Base-by-base conservation (phyloP, 2,797 vertebrate species). In the Hoplostethus mediterraneus region DNA sequence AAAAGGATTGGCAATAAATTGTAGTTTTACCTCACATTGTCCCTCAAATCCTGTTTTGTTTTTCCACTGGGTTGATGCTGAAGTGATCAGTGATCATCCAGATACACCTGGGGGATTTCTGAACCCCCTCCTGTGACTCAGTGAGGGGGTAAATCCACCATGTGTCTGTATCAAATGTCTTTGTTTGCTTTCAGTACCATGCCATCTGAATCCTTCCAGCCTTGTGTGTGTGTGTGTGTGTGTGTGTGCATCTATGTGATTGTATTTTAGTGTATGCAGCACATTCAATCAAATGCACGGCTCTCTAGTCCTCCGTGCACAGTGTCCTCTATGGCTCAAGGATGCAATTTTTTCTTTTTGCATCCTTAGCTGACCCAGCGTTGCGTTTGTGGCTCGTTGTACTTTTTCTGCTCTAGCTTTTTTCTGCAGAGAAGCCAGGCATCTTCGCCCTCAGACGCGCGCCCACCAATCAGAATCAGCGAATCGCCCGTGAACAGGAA, bases 401-500 rank as follows among this genome's bases (percentile, higher is more conserved):
- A 65, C 53, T 48, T 30, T 51, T 48, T 30, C 4, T 28, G 33
- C 36, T 40, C 16, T 25, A 7, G 8, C 5, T 30, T 21, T 21
- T 21, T 67, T 67, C 60, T 81, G 52, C 52, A 5, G 59, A 14
- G 51, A 52, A 72, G 48, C 51, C 63, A 31, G 38, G 13, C 66
- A 28, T 67, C 31, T 69, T n/a, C 63, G 25, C 52, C 53, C 57
- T 13, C 11, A 71, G 64, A 70, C 59, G 66, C 11, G 12, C 51
- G 45, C 36, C 48, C 5, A 40, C 73, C 80, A 82, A 76, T 87
- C 60, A 13, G 59, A 75, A 56, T 47, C 16, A 8, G 59, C 48
- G 42, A 62, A 74, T 75, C 51, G 40, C 21, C 45, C 31, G 47
- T 69, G 75, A 84, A 85, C 75, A 92, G 94, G 93, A 94, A 92